Evolutionary conservation across 30 jellyfish, hydroid and myxozoan genomes (phyloP).

Genomic region (Morbakka virulenta): DNA sequence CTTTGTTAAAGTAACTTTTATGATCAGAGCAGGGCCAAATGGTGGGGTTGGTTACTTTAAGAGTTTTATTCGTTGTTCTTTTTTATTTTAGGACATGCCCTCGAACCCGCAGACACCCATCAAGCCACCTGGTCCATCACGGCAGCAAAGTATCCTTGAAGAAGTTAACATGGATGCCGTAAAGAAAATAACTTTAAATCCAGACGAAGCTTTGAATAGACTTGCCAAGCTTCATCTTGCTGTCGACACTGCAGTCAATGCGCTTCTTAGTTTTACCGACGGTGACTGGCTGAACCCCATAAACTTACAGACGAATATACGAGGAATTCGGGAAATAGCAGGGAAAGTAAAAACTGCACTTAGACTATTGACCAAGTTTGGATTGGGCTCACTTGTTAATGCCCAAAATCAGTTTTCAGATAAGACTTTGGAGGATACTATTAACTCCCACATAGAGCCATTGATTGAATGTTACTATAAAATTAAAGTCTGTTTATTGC

Average conservation of each 20-base stretch:
- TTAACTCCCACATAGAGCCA: constrained; percentile 76
- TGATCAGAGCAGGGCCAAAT: too few relatives aligned
- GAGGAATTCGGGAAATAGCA: constrained; percentile 68
- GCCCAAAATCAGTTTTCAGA: constrained; percentile 54
- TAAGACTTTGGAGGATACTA: constrained; percentile 28
- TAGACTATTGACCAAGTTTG: constrained; percentile 87
- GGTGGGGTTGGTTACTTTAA: too few relatives aligned
- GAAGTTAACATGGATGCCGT: constrained; percentile 95
- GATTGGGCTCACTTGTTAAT: constrained; percentile 86
- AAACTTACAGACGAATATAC: constrained; percentile 30
- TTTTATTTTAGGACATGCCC: too few relatives aligned
- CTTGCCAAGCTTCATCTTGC: constrained; percentile 89
- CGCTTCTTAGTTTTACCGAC: constrained; percentile 49
- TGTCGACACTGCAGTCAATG: constrained; percentile 81
- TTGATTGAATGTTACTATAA: constrained; percentile 83
- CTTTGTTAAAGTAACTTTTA: too few relatives aligned
- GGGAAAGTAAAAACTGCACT: constrained; percentile 74
- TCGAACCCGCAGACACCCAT: too few relatives aligned
- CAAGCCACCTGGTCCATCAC: constrained; percentile 39
- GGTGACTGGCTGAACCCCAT: constrained; percentile 82
- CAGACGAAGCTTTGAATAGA: constrained; percentile 73
- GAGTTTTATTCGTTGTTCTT: too few relatives aligned
- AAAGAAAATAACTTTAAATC: constrained; percentile 67
- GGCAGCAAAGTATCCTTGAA: constrained; percentile 75
- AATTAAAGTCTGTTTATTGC: constrained; percentile 82